phyloP scores from a whole-genome alignment of 2,113 vertebrate genomes.

The Lethenteron camtschaticum region DNA sequence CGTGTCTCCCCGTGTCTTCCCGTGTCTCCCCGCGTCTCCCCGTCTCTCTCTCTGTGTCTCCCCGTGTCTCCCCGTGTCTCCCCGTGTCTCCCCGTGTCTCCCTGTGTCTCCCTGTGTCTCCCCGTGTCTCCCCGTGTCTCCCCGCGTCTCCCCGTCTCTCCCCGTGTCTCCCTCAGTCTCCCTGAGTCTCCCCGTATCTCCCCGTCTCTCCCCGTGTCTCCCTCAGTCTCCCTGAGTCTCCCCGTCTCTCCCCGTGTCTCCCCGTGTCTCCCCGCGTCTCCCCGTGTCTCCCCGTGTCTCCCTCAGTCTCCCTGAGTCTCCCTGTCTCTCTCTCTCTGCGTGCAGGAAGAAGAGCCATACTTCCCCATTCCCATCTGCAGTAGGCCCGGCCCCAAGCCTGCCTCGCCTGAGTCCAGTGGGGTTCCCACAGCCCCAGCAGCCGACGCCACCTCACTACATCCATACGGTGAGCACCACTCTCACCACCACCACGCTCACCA shows the following conservation, averaged over 20 bases:
- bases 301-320: too few species aligned
- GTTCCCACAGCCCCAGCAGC: too few species aligned
- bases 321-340: too few species aligned
- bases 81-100: conserved; percentile 22
- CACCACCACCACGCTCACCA: too few species aligned
- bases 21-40: conserved; percentile 17
- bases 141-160: neutral
- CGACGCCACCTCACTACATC: too few species aligned
- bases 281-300: conserved; percentile 6
- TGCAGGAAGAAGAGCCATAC: too few species aligned
- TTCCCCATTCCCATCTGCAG: too few species aligned
- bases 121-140: neutral
- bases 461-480: too few species aligned
- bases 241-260: conserved; percentile 15
- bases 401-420: too few species aligned
- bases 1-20: too few species aligned
- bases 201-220: conserved; percentile 9
- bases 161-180: neutral
- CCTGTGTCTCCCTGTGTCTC: conserved; percentile 18
- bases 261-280: conserved; percentile 9
- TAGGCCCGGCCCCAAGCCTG: too few species aligned
- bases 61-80: conserved; percentile 17
- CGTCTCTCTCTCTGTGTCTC: conserved; percentile 17
- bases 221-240: conserved; percentile 6
- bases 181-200: conserved; percentile 7